A percentile compares a stretch with the other conserved stretches of the same genome.
Conservation (phyloP, 2,113 vertebrate genomes). For the Myiozetetes cayanensis region DNA sequence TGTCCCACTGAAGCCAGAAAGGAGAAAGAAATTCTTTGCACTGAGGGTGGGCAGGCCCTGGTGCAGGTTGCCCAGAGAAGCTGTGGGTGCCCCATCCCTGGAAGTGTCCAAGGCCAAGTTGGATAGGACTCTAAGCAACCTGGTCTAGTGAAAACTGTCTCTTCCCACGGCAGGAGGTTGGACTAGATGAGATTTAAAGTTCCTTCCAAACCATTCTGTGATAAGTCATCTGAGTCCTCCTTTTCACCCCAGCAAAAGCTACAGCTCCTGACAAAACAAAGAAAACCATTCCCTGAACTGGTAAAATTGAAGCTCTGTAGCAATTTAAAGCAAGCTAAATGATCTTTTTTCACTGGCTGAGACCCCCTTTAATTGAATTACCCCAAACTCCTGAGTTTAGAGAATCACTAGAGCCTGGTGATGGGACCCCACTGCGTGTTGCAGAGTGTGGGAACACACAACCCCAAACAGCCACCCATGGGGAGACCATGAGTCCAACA, state of each 20-base stretch:
- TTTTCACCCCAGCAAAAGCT: neutral
- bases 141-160: neutral
- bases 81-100: neutral
- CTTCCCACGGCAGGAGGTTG: fast-evolving
- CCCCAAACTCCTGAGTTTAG: neutral
- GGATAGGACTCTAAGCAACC: neutral
- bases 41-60: neutral
- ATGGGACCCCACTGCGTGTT: neutral
- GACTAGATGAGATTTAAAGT: fast-evolving
- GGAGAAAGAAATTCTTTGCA: neutral
- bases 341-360: neutral
- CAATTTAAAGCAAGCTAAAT: neutral
- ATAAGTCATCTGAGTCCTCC: neutral
- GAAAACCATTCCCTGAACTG: neutral
- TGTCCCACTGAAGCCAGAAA: neutral
- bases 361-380: neutral
- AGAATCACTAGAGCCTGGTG: fast-evolving
- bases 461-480: fast-evolving
- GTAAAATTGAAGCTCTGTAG: neutral
- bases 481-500: neutral
- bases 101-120: fast-evolving
- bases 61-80: neutral
- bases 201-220: neutral
- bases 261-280: neutral
- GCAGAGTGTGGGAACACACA: fast-evolving